Base-by-base conservation (phyloP, 2,113 vertebrate genomes). In the Gymnogyps californianus region DNA sequence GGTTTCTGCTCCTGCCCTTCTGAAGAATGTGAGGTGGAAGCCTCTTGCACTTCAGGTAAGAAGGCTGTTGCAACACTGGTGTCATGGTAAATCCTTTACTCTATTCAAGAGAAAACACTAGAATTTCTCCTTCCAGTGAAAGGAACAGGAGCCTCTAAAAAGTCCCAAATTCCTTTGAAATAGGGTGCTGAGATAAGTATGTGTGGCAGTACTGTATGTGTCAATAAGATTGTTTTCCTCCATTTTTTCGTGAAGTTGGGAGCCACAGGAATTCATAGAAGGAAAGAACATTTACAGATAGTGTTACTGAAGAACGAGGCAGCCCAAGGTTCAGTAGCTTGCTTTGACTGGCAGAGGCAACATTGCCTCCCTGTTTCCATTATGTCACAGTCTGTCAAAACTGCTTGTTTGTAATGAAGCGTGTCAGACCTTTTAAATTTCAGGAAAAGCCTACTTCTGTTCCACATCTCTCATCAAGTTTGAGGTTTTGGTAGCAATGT, bases 21-120 rank as follows among this genome's bases (percentile, higher is more conserved):
- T 99, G 96, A 99, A 99, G 97, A 99, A 99, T 16, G 98, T 99
- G 52, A 98, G 99, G 94, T 99, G 99, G 99, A 99, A 99, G 94
- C 99, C 99, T 10, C 98, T 99, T 36, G 98, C 98, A 32, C 98
- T 99, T 52, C 99, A 99, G 99, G 99, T 99, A 98, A 98, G 96
- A 83, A 28, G 28, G 34, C 40, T 83, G 34, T n/a, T 88, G 74
- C 47, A 70, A 6, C 1, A 2, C 67, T 74, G 15, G 7, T 57
- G 69, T 28, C 15, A 0, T 42, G 40, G 20, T 15, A 40, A 93
- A 83, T 19, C 17, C 58, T 90, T 87, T 40, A 19, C 31, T 36
- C 38, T 31, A 17, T n/a, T 77, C 42, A 13, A 17, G 21, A n/a
- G n/a, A 36, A 89, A 93, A 26, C 17, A 5, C 2, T 16, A 28